These are phyloP conservation scores for Oxyteleia sp. DNA, from an alignment of 2,888 invertebrate genomes.

Conservation along the genomic window DNA sequence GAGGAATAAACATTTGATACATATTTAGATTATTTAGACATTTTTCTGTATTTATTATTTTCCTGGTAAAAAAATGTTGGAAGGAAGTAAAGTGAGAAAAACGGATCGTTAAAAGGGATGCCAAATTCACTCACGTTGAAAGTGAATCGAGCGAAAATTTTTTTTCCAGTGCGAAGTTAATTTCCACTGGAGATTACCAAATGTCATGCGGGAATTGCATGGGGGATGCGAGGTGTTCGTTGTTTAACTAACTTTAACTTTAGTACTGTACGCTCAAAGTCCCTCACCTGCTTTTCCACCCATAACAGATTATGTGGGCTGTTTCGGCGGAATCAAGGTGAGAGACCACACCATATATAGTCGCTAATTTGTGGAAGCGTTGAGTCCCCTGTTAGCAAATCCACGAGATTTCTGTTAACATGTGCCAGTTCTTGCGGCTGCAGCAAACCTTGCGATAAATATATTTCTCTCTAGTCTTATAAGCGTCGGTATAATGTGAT, in stretches of 20 bases:
- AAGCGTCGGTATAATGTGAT: constrained; percentile 6
- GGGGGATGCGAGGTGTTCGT: background rate
- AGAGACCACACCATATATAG: constrained; percentile 33
- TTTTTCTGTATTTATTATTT: too few species aligned
- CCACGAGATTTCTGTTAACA: constrained; percentile 46
- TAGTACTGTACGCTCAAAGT: constrained; percentile 12
- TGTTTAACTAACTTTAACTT: constrained; percentile 25
- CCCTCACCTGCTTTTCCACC: constrained; percentile 13
- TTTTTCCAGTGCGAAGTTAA: background rate
- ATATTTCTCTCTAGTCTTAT: constrained; percentile 9
- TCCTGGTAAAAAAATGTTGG: too few species aligned
- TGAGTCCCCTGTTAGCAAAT: constrained; percentile 41
- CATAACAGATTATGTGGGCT: constrained; percentile 40
- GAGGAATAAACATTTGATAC: too few species aligned
- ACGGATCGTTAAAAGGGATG: too few species aligned
- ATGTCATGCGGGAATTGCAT: background rate
- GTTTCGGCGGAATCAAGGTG: constrained; percentile 36
- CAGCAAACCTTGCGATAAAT: constrained; percentile 18
- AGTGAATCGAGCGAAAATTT: background rate
- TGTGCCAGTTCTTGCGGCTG: constrained; percentile 12
- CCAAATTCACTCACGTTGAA: too few species aligned
- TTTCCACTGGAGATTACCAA: constrained; percentile 15
- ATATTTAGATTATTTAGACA: too few species aligned
- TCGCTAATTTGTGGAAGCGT: constrained; percentile 35
- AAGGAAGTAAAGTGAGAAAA: too few species aligned